A percentile compares a stretch with the other conserved stretches of the same genome.
These are phyloP conservation scores for Saxidomus purpurata DNA, from an alignment of 1,140 invertebrate genomes.

Conservation along the genomic window DNA sequence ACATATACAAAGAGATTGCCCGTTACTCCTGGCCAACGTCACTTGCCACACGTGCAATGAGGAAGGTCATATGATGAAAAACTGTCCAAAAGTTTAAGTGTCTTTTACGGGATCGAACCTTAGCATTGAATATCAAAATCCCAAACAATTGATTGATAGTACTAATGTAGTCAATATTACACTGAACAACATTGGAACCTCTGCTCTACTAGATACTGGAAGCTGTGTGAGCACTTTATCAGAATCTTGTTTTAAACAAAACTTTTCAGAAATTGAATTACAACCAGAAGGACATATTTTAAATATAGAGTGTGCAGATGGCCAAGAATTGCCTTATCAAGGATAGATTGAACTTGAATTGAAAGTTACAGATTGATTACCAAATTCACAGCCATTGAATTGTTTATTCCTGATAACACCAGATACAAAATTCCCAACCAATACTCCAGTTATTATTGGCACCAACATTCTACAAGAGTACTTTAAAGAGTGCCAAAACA, in stretches of 20 bases:
- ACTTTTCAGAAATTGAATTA: slow-evolving; percentile 27
- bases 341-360: slow-evolving; percentile 31
- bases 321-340: slow-evolving; percentile 11
- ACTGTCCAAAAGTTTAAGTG: slow-evolving; percentile 53
- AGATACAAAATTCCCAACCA: slow-evolving; percentile 34
- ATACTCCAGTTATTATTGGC: slow-evolving; percentile 10
- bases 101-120: slow-evolving; percentile 18
- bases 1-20: slow-evolving; percentile 31
- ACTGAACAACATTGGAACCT: background rate
- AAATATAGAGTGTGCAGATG: slow-evolving; percentile 56
- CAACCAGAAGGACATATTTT: background rate
- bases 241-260: slow-evolving; percentile 39
- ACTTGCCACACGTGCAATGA: slow-evolving; percentile 8
- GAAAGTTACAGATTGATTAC: background rate
- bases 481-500: background rate
- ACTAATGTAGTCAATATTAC: slow-evolving; percentile 31
- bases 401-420: slow-evolving; percentile 43
- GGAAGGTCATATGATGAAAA: slow-evolving; percentile 7
- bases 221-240: slow-evolving; percentile 42
- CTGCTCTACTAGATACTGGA: slow-evolving; percentile 36
- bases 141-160: slow-evolving; percentile 11
- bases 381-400: background rate
- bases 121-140: background rate
- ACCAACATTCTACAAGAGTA: slow-evolving; percentile 12
- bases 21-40: background rate